A percentile compares a stretch with the other conserved stretches of the same genome.
phyloP scores from a whole-genome alignment of 2,113 vertebrate species.

The Lanius collurio region DNA sequence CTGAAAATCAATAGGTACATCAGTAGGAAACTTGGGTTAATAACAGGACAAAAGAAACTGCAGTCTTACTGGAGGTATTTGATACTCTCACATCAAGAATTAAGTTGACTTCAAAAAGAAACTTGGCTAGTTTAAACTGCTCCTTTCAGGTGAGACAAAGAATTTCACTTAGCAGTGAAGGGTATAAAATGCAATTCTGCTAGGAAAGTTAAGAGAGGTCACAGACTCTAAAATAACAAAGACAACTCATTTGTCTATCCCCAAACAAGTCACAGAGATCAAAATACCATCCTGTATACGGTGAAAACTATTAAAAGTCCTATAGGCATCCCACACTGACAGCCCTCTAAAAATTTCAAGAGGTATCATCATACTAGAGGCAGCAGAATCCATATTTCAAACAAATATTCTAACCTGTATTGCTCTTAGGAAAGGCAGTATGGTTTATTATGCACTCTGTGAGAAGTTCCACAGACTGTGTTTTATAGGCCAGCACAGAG shows the following conservation, averaged over 20 bases:
- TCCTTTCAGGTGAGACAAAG: background rate
- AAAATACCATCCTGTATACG: background rate
- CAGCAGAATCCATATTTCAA: background rate
- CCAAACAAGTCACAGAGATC: background rate
- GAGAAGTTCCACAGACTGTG: background rate
- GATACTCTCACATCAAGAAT: background rate
- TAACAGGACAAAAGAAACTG: background rate
- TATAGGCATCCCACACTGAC: background rate
- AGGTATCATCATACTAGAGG: background rate
- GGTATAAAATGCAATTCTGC: background rate
- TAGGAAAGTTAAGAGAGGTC: background rate
- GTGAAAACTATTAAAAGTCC: background rate
- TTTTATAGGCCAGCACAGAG: too few species aligned
- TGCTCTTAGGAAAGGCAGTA: background rate
- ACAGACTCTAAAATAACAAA: too few species aligned
- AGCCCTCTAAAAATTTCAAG: background rate
- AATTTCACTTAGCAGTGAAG: background rate
- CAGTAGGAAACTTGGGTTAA: background rate
- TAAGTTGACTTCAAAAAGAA: background rate
- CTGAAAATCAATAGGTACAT: background rate
- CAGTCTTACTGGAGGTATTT: background rate
- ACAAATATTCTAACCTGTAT: background rate
- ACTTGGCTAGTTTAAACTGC: background rate
- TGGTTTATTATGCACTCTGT: background rate
- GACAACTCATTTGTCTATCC: background rate